phyloP scores from a whole-genome alignment of 2,888 invertebrate species.

The Drosophila siamana region DNA sequence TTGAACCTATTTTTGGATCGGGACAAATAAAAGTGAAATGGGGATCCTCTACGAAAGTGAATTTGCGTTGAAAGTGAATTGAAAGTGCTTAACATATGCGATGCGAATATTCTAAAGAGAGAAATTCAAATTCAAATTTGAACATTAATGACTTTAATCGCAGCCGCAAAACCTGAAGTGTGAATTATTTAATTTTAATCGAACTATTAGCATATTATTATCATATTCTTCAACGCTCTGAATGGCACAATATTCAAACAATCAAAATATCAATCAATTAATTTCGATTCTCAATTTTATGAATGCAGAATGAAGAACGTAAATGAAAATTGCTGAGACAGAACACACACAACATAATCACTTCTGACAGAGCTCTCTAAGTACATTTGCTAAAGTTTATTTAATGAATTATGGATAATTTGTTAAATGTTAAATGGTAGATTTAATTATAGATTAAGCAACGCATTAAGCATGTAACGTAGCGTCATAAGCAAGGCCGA shows the following conservation, averaged over 20 bases:
- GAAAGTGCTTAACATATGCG: slow-evolving; percentile 5
- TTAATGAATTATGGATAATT: slow-evolving; percentile 21
- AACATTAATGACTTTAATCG: not conserved
- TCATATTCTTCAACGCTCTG: not conserved
- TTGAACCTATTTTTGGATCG: slow-evolving; percentile 8
- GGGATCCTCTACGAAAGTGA: not conserved
- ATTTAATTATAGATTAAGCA: slow-evolving; percentile 42
- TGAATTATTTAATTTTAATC: slow-evolving; percentile 6
- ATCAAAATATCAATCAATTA: not conserved
- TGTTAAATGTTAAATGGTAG: slow-evolving; percentile 25
- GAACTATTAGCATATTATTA: slow-evolving; percentile 7
- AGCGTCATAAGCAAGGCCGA: slow-evolving; percentile 18
- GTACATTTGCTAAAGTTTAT: slow-evolving; percentile 13
- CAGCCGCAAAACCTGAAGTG: slow-evolving; percentile 14
- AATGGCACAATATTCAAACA: not conserved
- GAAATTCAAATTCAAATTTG: not conserved
- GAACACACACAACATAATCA: slow-evolving; percentile 1
- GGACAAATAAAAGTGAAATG: slow-evolving; percentile 13
- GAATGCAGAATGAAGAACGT: not conserved
- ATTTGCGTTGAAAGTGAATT: slow-evolving; percentile 4
- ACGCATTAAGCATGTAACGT: slow-evolving; percentile 24
- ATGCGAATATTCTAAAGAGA: slow-evolving; percentile 3
- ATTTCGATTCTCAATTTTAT: slow-evolving; percentile 5
- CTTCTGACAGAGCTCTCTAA: slow-evolving; percentile 9
- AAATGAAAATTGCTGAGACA: not conserved